Percentiles rank a stretch among this genome's conserved stretches.
phyloP scores from a whole-genome alignment of 1,140 invertebrate genomes.

The Apis dorsata region DNA sequence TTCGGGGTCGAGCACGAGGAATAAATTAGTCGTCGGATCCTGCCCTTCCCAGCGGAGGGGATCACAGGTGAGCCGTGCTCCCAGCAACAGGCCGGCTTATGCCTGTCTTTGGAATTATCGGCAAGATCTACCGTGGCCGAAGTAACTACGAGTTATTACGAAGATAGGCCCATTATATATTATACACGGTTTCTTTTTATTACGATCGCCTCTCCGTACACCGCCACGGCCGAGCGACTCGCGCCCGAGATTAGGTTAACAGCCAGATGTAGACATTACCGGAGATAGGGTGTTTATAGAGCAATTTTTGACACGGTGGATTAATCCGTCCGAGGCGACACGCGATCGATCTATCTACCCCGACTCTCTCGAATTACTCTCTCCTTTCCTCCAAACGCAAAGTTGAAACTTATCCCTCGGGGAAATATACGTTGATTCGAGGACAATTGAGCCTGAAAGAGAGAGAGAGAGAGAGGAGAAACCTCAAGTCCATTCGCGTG shows the following conservation, averaged over 20 bases:
- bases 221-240: conserved; percentile 12
- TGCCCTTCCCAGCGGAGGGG: conserved; percentile 10
- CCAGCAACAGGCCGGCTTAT: conserved; percentile 10
- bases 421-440: neutral
- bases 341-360: neutral
- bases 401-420: neutral
- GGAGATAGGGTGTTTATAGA: conserved; percentile 61
- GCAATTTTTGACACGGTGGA: conserved; percentile 57
- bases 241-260: conserved; percentile 51
- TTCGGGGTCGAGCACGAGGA: conserved; percentile 14
- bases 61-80: conserved; percentile 24
- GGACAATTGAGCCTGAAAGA: too few relatives aligned
- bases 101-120: conserved; percentile 64
- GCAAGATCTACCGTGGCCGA: conserved; percentile 60
- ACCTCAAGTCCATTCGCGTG: neutral
- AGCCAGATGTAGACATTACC: conserved; percentile 63
- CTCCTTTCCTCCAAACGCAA: neutral
- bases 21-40: conserved; percentile 40
- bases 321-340: conserved; percentile 20
- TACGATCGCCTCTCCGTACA: conserved; percentile 30
- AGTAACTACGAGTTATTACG: conserved; percentile 66
- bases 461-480: neutral
- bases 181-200: conserved; percentile 67
- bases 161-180: conserved; percentile 69
- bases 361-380: neutral